Base-by-base conservation (phyloP, 2,113 vertebrate genomes). In the Myiopsitta monachus region DNA sequence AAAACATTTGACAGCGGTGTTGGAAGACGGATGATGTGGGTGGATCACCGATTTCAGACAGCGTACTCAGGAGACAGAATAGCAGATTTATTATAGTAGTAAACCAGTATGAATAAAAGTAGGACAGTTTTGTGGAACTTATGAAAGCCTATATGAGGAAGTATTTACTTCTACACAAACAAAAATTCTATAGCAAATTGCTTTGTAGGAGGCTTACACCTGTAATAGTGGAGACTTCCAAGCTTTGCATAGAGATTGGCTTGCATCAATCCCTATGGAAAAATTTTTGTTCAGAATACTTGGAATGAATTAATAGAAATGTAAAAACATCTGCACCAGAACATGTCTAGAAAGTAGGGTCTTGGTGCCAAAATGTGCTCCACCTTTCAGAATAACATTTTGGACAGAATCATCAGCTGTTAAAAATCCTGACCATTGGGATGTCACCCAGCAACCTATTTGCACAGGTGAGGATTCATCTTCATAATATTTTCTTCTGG, bases 301-400 rank as follows among this genome's bases (percentile, higher is more conserved):
- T 59, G 19, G 33, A n/a, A 79, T 38, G 24, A 41, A 33, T 64
- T 70, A 33, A 16, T 38, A 55, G 16, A 62, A 33, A 61, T 16
- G 17, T 52, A 44, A 62, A 61, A 11, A 38, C 11, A 18, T 51
- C 28, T 9, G 17, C 14, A 49, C 5, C 14, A 67, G 27, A 49
- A 78, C 1, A 1, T 1, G 2, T 10, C 54, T 63, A 27, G 24
- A 36, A 30, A 67, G 7, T 23, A 67, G 11, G 41, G 57, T 36
- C 28, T 80, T 1, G 0, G 13, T 33, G 24, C 10, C 6, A 51
- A 51, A 19, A 36, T 12, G 3, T 47, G 41, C n/a, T 19, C 7
- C 43, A 52, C 4, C 30, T 47, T 57, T 68, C 55, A 69, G 61
- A 74, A 47, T 69, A 69, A 52, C 3, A 5, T 74, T 69, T 41